phyloP scores from a whole-genome alignment of 2,113 vertebrate genomes.

The Scalopus aquaticus region DNA sequence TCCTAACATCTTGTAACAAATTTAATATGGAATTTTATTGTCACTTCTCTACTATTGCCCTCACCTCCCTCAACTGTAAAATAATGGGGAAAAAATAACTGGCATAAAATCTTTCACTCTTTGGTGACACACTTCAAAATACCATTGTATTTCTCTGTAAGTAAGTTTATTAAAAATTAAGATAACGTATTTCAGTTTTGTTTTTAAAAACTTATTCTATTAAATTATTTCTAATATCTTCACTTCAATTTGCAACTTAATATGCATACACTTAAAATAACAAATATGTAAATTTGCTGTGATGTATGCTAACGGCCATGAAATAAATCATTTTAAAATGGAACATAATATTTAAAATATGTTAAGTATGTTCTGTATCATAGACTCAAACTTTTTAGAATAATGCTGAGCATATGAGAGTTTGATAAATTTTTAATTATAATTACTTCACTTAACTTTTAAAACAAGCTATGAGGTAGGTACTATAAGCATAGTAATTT shows the following conservation, averaged over 20 bases:
- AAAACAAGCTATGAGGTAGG: neutral
- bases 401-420: neutral
- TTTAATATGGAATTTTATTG: neutral
- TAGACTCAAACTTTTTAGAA: neutral
- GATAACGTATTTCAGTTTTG: neutral
- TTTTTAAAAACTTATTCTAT: neutral
- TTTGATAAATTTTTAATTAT: neutral
- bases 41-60: neutral
- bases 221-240: neutral
- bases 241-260: neutral
- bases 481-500: neutral
- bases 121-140: neutral
- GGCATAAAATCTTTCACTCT: neutral
- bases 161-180: neutral
- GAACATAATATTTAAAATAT: conserved; percentile 9
- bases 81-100: neutral
- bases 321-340: conserved; percentile 32
- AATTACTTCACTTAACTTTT: conserved; percentile 13
- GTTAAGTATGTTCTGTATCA: neutral
- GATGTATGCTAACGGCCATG: neutral
- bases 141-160: neutral
- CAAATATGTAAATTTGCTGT: neutral
- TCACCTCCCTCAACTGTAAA: neutral
- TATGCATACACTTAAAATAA: neutral
- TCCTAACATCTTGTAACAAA: conserved; percentile 26